phyloP scores from a whole-genome alignment of 2,113 vertebrate species.

The Stigmatopora argus region DNA sequence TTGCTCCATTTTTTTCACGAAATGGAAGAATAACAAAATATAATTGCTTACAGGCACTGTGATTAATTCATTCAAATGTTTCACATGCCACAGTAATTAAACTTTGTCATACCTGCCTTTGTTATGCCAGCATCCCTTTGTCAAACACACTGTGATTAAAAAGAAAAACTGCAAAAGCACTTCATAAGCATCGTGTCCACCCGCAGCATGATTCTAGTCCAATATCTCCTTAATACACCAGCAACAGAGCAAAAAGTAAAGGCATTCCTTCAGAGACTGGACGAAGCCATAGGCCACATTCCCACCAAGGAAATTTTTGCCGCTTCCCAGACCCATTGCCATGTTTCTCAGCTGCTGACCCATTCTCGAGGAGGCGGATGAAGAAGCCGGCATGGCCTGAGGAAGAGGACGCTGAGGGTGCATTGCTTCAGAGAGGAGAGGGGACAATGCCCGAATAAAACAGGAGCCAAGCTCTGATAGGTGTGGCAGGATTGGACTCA shows the following conservation, averaged over 20 bases:
- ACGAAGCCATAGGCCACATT: slow-evolving; percentile 66
- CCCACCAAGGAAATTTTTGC: slow-evolving; percentile 61
- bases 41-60: background rate
- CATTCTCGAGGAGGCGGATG: slow-evolving; percentile 34
- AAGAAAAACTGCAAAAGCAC: slow-evolving; percentile 19
- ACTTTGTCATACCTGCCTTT: slow-evolving; percentile 37
- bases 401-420: slow-evolving; percentile 63
- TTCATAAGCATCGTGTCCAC: slow-evolving; percentile 18
- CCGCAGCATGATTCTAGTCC: slow-evolving; percentile 65
- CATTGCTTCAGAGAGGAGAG: slow-evolving; percentile 43
- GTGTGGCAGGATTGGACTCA: slow-evolving; percentile 9
- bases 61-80: background rate
- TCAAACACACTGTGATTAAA: slow-evolving; percentile 18
- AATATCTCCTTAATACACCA: slow-evolving; percentile 88
- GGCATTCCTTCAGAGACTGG: slow-evolving; percentile 71
- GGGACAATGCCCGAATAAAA: slow-evolving; percentile 6
- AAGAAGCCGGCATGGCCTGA: slow-evolving; percentile 37
- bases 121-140: slow-evolving; percentile 13
- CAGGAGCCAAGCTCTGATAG: slow-evolving; percentile 22
- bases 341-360: slow-evolving; percentile 46
- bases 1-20: too few species aligned
- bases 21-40: too few species aligned
- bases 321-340: slow-evolving; percentile 53
- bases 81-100: background rate
- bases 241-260: slow-evolving; percentile 86